Conservation (phyloP, 2,797 vertebrate species). For the Pagetopsis macropterus region DNA sequence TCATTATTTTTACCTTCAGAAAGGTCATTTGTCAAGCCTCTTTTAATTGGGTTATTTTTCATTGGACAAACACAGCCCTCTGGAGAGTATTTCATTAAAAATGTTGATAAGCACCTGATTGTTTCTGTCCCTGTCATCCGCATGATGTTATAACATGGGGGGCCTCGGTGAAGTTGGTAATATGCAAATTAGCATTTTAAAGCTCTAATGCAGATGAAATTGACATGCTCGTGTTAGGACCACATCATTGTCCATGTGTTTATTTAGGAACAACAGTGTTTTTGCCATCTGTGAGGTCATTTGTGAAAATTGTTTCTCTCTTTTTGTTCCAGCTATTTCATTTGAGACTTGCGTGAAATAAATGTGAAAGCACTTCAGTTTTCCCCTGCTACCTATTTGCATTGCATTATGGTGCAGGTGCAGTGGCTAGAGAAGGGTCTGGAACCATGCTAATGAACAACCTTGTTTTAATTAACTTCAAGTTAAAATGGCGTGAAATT, state of each 20-base stretch:
- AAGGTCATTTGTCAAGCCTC: conserved; percentile 72
- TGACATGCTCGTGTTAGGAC: not conserved
- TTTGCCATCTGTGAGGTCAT: conserved; percentile 37
- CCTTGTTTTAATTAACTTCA: conserved; percentile 87
- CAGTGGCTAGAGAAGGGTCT: conserved; percentile 71
- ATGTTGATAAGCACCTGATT: conserved; percentile 69
- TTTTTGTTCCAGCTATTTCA: conserved; percentile 47
- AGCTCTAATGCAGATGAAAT: conserved; percentile 38
- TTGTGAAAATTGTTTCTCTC: conserved; percentile 43
- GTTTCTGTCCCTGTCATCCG: conserved; percentile 48
- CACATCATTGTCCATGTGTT: conserved; percentile 7
- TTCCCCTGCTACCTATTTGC: conserved; percentile 69
- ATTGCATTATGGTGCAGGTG: conserved; percentile 77
- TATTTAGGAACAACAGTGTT: conserved; percentile 4
- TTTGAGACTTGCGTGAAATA: conserved; percentile 53
- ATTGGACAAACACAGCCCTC: conserved; percentile 57
- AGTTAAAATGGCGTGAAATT: conserved; percentile 90
- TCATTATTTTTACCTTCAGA: conserved; percentile 70
- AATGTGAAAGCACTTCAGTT: conserved; percentile 63
- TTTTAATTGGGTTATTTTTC: conserved; percentile 78
- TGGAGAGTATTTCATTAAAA: conserved; percentile 66
- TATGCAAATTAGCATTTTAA: conserved; percentile 35
- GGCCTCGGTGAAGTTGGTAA: conserved; percentile 25
- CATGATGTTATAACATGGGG: conserved; percentile 28
- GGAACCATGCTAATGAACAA: conserved; percentile 81